Percentiles rank a stretch among this genome's conserved stretches.
These are phyloP conservation scores for Anguilla pacifica DNA, from an alignment of 2,797 vertebrate genomes.

Conservation along the genomic window DNA sequence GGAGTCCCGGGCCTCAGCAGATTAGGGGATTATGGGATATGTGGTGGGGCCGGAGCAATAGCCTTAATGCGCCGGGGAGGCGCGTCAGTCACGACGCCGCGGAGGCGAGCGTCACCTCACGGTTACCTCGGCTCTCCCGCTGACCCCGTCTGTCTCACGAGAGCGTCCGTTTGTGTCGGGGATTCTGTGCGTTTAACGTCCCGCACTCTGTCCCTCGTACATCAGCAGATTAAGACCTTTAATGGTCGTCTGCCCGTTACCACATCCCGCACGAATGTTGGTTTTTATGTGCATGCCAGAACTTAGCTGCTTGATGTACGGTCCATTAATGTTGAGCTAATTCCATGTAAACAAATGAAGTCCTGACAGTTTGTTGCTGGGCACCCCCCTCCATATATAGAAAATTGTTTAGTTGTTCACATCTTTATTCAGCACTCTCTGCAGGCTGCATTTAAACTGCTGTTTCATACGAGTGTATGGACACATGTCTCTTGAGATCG, in stretches of 20 bases:
- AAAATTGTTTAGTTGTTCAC: not conserved
- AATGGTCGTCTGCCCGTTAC: not conserved
- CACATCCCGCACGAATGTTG: not conserved
- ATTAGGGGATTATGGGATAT: constrained; percentile 2
- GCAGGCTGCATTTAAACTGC: not conserved
- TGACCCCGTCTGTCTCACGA: not conserved
- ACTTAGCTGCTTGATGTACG: not conserved
- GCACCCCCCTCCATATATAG: not conserved
- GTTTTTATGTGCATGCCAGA: not conserved
- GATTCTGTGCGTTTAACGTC: not conserved
- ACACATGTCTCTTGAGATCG: not conserved
- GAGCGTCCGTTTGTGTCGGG: not conserved
- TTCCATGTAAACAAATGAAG: not conserved
- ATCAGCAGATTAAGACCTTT: not conserved
- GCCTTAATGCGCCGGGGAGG: not conserved
- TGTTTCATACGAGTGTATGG: not conserved
- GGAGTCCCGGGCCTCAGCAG: not conserved
- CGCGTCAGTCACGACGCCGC: not conserved
- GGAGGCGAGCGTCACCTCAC: not conserved
- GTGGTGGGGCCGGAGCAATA: not conserved
- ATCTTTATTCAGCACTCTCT: not conserved
- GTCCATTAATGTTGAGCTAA: not conserved
- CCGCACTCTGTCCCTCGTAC: not conserved
- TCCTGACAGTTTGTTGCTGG: too few species aligned
- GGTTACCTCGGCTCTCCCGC: not conserved